phyloP scores from a whole-genome alignment of 2,797 vertebrate species.

The Salmo trutta region DNA sequence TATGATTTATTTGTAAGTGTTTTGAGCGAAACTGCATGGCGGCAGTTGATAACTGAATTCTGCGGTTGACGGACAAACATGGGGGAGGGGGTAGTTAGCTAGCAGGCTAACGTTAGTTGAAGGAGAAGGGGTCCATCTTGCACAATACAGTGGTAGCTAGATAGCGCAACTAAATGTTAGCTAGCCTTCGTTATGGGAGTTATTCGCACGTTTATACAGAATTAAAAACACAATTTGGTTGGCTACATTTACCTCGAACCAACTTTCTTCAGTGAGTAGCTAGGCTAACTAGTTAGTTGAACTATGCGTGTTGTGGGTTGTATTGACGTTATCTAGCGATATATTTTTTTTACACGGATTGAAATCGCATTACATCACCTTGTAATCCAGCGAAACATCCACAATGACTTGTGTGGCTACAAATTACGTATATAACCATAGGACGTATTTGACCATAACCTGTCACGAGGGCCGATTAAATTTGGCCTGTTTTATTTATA shows the following conservation, averaged over 20 bases:
- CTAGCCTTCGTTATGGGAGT: slow-evolving; percentile 56
- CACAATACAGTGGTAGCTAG: slow-evolving; percentile 72
- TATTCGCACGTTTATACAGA: slow-evolving; percentile 28
- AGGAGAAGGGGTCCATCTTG: slow-evolving; percentile 80
- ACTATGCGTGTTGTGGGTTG: slow-evolving; percentile 1
- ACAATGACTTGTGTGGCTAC: slow-evolving; percentile 4
- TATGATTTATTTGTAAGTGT: not conserved
- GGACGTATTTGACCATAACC: not conserved
- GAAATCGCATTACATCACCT: slow-evolving; percentile 65
- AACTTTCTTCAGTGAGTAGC: not conserved
- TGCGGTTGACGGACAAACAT: slow-evolving; percentile 73
- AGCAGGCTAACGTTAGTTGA: slow-evolving; percentile 63
- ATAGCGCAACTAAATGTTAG: slow-evolving; percentile 27
- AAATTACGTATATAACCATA: not conserved
- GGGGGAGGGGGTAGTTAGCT: slow-evolving; percentile 73
- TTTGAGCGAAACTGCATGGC: slow-evolving; percentile 34
- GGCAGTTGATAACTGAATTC: slow-evolving; percentile 51
- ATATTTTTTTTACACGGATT: slow-evolving; percentile 42
- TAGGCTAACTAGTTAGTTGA: not conserved
- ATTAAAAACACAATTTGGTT: not conserved
- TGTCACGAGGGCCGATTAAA: slow-evolving; percentile 1
- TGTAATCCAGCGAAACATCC: slow-evolving; percentile 24
- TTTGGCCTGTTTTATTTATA: not conserved
- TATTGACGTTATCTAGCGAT: not conserved
- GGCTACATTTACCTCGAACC: not conserved